A percentile compares a stretch with the other conserved stretches of the same genome.
phyloP scores from a whole-genome alignment of 2,888 invertebrate species.

The Trissonchulus latispiculum region DNA sequence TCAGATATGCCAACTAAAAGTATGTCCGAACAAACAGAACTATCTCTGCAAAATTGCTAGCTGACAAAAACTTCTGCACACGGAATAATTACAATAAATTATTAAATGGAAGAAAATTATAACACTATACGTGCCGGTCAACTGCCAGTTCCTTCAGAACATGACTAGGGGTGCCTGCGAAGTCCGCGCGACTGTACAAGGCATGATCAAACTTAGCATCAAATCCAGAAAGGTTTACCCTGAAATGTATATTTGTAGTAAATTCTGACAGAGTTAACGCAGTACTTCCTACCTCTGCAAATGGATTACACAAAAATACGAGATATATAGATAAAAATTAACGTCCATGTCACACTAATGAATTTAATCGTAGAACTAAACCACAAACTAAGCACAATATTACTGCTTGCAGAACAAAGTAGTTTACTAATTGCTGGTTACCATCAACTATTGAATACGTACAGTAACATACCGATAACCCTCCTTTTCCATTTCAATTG shows the following conservation, averaged over 20 bases:
- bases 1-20: too few species aligned
- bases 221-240: not conserved
- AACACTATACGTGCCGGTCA: not conserved
- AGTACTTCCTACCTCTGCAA: too few species aligned
- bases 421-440: not conserved
- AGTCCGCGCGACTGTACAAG: not conserved
- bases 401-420: not conserved
- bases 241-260: too few species aligned
- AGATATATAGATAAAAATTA: too few species aligned
- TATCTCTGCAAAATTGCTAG: too few species aligned
- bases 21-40: not conserved
- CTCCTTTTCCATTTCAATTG: not conserved
- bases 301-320: too few species aligned
- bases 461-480: not conserved
- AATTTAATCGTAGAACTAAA: too few species aligned
- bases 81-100: too few species aligned
- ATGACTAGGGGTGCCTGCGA: not conserved
- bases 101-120: not conserved
- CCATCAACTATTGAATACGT: too few species aligned
- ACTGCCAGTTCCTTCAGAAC: not conserved
- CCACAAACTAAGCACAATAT: not conserved
- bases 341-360: too few species aligned
- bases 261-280: too few species aligned
- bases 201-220: not conserved
- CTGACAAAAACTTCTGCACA: too few species aligned